Conservation (phyloP, 2,888 invertebrate genomes). For the Eupithecia abbreviata region DNA sequence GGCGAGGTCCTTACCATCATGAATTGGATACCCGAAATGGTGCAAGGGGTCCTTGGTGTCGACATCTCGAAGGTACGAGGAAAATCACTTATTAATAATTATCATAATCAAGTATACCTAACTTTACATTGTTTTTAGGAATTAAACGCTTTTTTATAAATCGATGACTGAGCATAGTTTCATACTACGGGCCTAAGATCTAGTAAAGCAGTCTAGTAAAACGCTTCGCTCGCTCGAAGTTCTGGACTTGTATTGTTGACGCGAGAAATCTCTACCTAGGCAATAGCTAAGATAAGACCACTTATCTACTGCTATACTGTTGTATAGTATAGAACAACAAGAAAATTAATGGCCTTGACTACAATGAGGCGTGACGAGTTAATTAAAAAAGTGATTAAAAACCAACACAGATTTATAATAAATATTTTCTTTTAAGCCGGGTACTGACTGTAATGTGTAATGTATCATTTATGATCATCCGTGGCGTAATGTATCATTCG, state of each 20-base stretch:
- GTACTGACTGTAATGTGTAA: too few relatives aligned
- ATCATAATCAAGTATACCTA: background rate
- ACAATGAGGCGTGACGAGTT: background rate
- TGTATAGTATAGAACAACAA: background rate
- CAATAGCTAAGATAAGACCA: background rate
- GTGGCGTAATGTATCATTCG: too few relatives aligned
- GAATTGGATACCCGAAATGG: conserved; percentile 94
- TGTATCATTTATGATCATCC: too few relatives aligned
- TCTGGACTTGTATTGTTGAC: background rate
- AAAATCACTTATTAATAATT: background rate
- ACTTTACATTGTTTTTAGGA: too few relatives aligned
- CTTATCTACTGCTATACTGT: background rate
- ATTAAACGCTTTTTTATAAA: too few relatives aligned
- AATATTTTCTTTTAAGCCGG: too few relatives aligned
- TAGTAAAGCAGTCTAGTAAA: too few relatives aligned
- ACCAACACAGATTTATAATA: background rate
- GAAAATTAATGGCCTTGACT: background rate
- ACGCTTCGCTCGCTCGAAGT: background rate
- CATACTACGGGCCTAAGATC: too few relatives aligned
- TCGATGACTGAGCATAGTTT: too few relatives aligned
- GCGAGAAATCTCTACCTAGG: background rate
- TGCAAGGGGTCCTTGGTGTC: conserved; percentile 96
- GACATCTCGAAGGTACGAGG: conserved; percentile 92
- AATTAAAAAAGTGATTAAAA: background rate
- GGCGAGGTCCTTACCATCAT: conserved; percentile 97